Conservation (phyloP, 2,113 vertebrate genomes). For the Formicarius rufipectus region DNA sequence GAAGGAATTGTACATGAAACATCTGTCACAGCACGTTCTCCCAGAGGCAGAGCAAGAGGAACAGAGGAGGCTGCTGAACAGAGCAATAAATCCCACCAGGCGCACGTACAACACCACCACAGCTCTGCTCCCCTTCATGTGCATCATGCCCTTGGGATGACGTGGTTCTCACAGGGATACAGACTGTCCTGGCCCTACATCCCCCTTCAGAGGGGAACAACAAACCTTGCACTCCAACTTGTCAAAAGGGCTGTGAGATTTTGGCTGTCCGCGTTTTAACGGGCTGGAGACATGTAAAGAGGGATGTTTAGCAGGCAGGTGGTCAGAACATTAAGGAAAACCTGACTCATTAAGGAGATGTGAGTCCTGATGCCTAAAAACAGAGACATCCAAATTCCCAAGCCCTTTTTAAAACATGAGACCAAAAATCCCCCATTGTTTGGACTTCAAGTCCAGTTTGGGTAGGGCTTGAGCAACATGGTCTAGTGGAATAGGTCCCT, state of each 20-base stretch:
- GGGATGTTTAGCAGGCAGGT: neutral
- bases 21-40: conserved; percentile 14
- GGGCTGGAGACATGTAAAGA: neutral
- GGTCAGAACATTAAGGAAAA: neutral
- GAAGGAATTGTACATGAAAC: conserved; percentile 2
- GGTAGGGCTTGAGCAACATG: neutral
- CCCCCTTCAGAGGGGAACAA: neutral
- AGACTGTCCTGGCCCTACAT: neutral
- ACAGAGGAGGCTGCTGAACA: neutral
- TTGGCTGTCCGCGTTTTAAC: neutral
- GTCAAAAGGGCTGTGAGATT: neutral
- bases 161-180: neutral
- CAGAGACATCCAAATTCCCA: neutral
- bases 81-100: conserved; percentile 49
- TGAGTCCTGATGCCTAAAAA: neutral
- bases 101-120: neutral
- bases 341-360: neutral
- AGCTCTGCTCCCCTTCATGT: neutral
- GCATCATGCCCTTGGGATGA: neutral
- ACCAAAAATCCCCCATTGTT: neutral
- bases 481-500: neutral
- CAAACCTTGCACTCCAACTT: neutral
- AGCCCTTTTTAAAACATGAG: neutral
- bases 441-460: neutral
- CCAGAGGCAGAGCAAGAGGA: neutral